Conservation (phyloP, 1,140 invertebrate species). For the Habropoda laboriosa region DNA sequence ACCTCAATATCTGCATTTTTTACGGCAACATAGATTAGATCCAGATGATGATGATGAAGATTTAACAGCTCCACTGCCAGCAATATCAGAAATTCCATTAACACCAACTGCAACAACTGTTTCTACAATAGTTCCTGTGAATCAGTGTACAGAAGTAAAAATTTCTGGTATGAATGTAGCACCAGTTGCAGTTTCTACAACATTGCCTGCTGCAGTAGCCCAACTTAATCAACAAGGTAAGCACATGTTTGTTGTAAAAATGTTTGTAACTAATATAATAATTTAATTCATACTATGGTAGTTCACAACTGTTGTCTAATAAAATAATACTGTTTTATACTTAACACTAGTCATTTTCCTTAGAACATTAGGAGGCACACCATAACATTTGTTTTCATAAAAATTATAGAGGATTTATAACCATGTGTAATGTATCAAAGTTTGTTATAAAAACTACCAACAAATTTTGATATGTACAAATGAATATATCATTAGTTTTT, state of each 20-base stretch:
- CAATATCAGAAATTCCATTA: constrained; percentile 71
- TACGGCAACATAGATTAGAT: constrained; percentile 89
- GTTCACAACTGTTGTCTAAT: neutral
- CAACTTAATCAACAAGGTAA: constrained; percentile 84
- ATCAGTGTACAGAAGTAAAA: constrained; percentile 83
- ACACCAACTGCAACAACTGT: constrained; percentile 43
- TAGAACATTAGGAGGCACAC: constrained; percentile 1
- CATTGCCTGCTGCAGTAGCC: constrained; percentile 84
- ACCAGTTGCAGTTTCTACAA: constrained; percentile 84
- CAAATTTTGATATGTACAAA: neutral
- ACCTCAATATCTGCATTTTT: constrained; percentile 87
- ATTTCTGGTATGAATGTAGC: constrained; percentile 84
- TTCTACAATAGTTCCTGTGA: constrained; percentile 58
- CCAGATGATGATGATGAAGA: constrained; percentile 85
- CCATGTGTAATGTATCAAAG: neutral
- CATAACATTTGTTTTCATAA: neutral
- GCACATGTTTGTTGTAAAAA: neutral
- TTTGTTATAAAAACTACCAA: neutral
- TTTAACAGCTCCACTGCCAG: constrained; percentile 71
- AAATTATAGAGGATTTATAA: neutral
- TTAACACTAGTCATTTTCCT: constrained; percentile 15
- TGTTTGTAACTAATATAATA: neutral
- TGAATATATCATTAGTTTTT: neutral
- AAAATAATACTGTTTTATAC: constrained; percentile 12
- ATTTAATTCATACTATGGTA: neutral